Evolutionary conservation across 2,113 vertebrate species (phyloP).

Genomic region (Heloderma charlesbogerti): DNA sequence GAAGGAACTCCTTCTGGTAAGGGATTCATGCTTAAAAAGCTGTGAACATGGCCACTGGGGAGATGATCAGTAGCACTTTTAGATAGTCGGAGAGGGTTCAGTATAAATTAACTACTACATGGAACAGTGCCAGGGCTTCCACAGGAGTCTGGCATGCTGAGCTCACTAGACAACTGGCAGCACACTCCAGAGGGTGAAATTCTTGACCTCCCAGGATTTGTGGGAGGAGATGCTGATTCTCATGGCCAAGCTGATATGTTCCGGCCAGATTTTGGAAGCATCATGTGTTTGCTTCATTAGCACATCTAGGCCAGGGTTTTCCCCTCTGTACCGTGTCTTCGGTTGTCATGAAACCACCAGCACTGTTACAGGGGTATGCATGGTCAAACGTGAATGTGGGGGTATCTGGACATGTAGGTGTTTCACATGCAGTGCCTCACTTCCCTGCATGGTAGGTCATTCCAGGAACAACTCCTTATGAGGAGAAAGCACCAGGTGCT

Average conservation of each 20-base stretch:
- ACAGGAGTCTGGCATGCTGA: not conserved
- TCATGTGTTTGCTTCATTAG: not conserved
- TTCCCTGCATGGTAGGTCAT: not conserved
- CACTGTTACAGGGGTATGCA: not conserved
- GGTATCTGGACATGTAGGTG: not conserved
- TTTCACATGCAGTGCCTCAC: not conserved
- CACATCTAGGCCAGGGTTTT: not conserved
- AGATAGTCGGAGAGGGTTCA: constrained; percentile 25
- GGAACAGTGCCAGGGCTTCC: constrained; percentile 15
- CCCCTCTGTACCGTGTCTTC: not conserved
- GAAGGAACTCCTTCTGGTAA: constrained; percentile 28
- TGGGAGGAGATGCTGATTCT: not conserved
- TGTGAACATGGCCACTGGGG: constrained; percentile 37
- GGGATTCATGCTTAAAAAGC: constrained; percentile 21
- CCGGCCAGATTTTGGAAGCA: not conserved
- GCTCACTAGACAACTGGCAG: not conserved
- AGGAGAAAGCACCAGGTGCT: not conserved
- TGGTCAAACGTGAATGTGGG: not conserved
- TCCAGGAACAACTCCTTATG: not conserved
- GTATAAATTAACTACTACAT: constrained; percentile 6
- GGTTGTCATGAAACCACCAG: not conserved
- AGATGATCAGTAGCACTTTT: constrained; percentile 27
- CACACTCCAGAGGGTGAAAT: not conserved
- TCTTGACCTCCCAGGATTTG: not conserved
- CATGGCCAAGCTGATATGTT: not conserved